Conservation (phyloP, 1,140 invertebrate species). For the Ephestia elutella region DNA sequence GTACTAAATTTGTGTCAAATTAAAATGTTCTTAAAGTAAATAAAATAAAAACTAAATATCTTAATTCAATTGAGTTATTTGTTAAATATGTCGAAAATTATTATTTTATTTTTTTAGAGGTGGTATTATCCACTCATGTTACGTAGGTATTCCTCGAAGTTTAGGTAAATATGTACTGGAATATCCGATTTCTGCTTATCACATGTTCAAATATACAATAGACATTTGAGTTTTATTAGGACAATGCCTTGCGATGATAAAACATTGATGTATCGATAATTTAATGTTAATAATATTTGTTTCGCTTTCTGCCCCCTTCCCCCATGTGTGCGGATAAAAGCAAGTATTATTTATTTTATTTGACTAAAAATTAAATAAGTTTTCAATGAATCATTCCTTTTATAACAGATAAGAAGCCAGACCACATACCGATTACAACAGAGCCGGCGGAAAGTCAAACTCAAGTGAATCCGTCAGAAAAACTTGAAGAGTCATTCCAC, state of each 20-base stretch:
- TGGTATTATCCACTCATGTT: no score
- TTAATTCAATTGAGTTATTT: no score
- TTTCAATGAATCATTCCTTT: not conserved
- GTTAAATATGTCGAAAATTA: no score
- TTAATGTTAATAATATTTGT: not conserved
- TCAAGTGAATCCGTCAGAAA: conserved; percentile 35
- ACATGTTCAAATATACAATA: not conserved
- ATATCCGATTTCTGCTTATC: no score
- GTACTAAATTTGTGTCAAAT: no score
- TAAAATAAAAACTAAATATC: no score
- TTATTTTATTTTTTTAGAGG: no score
- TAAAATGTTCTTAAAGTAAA: no score
- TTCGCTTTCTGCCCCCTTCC: not conserved
- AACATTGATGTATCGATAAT: not conserved
- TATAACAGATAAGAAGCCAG: conserved; percentile 54
- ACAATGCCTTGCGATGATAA: not conserved
- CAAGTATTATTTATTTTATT: not conserved
- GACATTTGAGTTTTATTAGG: not conserved
- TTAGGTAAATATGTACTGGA: no score
- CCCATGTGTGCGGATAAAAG: not conserved
- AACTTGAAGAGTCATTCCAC: conserved; percentile 24
- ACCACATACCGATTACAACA: conserved; percentile 36
- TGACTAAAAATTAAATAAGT: not conserved
- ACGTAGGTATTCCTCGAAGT: no score
- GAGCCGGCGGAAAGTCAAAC: conserved; percentile 31